phyloP scores from a whole-genome alignment of 2,888 invertebrate genomes.

The Tenthredo scrophulariae region DNA sequence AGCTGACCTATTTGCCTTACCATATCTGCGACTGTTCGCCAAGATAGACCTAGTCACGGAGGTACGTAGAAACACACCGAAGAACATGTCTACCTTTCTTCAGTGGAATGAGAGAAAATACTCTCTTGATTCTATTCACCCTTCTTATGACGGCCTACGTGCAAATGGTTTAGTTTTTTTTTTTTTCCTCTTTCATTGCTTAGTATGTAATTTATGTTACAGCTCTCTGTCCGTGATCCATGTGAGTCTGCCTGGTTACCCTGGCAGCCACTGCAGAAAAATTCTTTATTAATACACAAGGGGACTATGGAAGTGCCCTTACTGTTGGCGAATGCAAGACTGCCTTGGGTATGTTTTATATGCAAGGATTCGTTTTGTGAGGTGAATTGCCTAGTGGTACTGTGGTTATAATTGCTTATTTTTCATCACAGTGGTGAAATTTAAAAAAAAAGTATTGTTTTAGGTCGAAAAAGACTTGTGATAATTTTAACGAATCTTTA shows the following conservation, averaged over 20 bases:
- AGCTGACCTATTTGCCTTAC: slow-evolving; percentile 32
- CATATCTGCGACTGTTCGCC: not conserved
- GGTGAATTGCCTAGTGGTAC: not conserved
- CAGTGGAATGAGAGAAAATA: slow-evolving; percentile 40
- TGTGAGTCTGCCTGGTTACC: not conserved
- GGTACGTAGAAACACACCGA: not conserved
- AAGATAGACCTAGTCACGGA: not conserved
- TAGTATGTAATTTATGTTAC: not conserved
- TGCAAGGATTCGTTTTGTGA: slow-evolving; percentile 1
- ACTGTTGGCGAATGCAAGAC: not conserved
- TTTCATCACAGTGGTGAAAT: not conserved
- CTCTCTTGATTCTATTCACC: slow-evolving; percentile 24
- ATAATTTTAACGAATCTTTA: too few relatives aligned
- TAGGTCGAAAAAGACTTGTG: too few relatives aligned
- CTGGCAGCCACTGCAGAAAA: not conserved
- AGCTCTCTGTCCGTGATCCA: not conserved
- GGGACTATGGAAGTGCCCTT: not conserved
- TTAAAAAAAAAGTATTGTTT: too few relatives aligned
- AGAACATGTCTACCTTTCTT: slow-evolving; percentile 11
- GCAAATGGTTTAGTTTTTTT: slow-evolving; percentile 20
- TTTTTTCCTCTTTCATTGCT: not conserved
- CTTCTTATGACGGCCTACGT: slow-evolving; percentile 20
- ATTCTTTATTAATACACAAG: not conserved
- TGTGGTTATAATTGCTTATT: not conserved
- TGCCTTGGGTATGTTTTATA: not conserved